Evolutionary conservation across 1,140 invertebrate species (phyloP).

Genomic region (Drosophila sulfurigaster): DNA sequence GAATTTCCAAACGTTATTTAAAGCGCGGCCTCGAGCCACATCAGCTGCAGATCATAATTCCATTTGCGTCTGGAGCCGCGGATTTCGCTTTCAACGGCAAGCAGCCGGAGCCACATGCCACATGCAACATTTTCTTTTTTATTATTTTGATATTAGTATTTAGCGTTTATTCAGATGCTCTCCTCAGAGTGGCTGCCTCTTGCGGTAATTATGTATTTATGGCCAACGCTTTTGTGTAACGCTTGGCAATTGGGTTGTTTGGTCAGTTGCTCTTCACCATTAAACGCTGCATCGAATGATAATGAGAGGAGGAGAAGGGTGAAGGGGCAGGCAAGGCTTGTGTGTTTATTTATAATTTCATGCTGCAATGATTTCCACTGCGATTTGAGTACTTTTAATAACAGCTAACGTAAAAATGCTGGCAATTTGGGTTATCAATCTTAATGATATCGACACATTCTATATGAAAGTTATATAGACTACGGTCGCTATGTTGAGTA

Average conservation of each 20-base stretch:
- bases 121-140: slow-evolving; percentile 69
- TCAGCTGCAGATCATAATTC: slow-evolving; percentile 30
- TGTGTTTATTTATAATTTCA: slow-evolving; percentile 64
- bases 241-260: slow-evolving; percentile 75
- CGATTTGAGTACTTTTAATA: slow-evolving; percentile 36
- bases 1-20: slow-evolving; percentile 58
- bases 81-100: slow-evolving; percentile 75
- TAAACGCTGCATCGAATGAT: neutral
- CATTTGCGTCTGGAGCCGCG: slow-evolving; percentile 40
- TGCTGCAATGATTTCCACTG: slow-evolving; percentile 69
- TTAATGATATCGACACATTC: slow-evolving; percentile 10
- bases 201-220: slow-evolving; percentile 78
- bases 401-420: slow-evolving; percentile 27
- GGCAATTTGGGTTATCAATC: slow-evolving; percentile 37
- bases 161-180: slow-evolving; percentile 35
- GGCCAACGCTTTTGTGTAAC: slow-evolving; percentile 71
- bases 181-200: slow-evolving; percentile 5
- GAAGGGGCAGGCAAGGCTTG: neutral
- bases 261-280: slow-evolving; percentile 60
- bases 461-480: neutral
- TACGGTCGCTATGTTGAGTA: too few species aligned
- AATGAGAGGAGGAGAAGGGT: neutral
- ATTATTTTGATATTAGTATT: slow-evolving; percentile 38
- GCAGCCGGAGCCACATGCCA: slow-evolving; percentile 23
- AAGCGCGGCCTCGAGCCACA: slow-evolving; percentile 25